Evolutionary conservation across 2,113 vertebrate species (phyloP).

Genomic region (Microtus ochrogaster): DNA sequence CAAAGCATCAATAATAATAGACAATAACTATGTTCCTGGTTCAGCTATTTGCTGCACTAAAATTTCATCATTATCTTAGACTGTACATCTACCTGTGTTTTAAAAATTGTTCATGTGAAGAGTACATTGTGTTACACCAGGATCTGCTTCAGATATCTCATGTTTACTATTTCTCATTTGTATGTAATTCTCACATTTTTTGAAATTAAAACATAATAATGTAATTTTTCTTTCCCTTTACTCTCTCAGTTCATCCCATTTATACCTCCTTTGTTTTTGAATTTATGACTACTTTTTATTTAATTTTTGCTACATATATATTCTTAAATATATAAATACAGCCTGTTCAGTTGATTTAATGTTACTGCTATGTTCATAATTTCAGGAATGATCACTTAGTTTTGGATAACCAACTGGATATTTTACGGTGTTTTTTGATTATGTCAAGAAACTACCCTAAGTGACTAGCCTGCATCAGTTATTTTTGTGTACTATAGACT

Average conservation of each 20-base stretch:
- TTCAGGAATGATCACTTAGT: neutral
- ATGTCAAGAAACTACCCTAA: neutral
- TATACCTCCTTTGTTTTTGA: neutral
- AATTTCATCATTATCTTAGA: neutral
- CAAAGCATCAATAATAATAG: no score
- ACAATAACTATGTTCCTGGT: neutral
- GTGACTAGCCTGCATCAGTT: neutral
- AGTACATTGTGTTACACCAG: neutral
- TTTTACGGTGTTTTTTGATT: neutral
- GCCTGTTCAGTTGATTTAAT: neutral
- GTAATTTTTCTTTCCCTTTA: neutral
- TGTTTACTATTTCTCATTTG: neutral
- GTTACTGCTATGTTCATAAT: neutral
- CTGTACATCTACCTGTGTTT: neutral
- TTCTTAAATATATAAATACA: no score
- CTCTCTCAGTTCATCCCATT: neutral
- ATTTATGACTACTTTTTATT: neutral
- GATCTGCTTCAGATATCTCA: neutral
- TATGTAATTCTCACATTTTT: neutral
- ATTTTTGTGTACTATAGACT: neutral
- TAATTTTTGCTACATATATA: neutral
- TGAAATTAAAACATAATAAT: neutral
- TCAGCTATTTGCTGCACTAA: neutral
- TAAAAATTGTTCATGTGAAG: neutral
- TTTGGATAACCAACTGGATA: neutral